A percentile compares a stretch with the other conserved stretches of the same genome.
These are phyloP conservation scores for Acleris sparsana DNA, from an alignment of 2,888 invertebrate genomes.

Conservation along the genomic window DNA sequence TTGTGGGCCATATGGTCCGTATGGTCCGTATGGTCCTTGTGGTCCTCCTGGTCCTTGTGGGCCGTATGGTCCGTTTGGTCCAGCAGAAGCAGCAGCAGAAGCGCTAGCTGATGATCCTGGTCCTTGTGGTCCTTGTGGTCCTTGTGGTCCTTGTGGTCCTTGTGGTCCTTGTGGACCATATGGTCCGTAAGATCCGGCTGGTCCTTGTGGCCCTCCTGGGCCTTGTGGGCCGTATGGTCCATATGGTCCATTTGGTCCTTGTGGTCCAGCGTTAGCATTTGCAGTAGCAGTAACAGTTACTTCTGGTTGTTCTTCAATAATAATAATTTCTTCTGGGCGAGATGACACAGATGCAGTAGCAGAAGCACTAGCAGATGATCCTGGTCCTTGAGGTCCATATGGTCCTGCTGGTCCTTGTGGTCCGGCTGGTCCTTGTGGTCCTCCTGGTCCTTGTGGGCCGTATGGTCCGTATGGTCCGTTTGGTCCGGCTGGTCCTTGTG, in stretches of 20 bases:
- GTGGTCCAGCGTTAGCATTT: conserved; percentile 12
- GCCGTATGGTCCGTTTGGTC: conserved; percentile 21
- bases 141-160: conserved; percentile 8
- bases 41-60: conserved; percentile 9
- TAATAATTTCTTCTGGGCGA: conserved; percentile 11
- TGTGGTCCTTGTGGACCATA: conserved; percentile 21
- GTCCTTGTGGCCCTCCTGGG: conserved; percentile 1
- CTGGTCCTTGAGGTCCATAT: conserved; percentile 5
- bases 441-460: conserved; percentile 12
- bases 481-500: conserved; percentile 5
- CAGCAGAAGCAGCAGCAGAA: background rate
- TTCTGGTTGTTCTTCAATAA: conserved; percentile 22
- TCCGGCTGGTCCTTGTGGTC: background rate
- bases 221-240: conserved; percentile 10
- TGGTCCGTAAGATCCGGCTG: background rate
- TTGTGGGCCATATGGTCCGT: conserved; percentile 18
- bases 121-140: background rate
- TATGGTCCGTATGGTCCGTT: conserved; percentile 7
- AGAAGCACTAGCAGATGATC: conserved; percentile 8
- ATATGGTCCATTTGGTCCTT: conserved; percentile 12
- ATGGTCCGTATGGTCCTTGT: background rate
- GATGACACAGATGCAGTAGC: conserved; percentile 23
- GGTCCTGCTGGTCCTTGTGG: conserved; percentile 3
- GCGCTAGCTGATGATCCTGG: conserved; percentile 15
- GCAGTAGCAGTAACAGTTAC: conserved; percentile 11